Conservation (phyloP, 2,888 invertebrate species). For the Ryuthela nishihirai region DNA sequence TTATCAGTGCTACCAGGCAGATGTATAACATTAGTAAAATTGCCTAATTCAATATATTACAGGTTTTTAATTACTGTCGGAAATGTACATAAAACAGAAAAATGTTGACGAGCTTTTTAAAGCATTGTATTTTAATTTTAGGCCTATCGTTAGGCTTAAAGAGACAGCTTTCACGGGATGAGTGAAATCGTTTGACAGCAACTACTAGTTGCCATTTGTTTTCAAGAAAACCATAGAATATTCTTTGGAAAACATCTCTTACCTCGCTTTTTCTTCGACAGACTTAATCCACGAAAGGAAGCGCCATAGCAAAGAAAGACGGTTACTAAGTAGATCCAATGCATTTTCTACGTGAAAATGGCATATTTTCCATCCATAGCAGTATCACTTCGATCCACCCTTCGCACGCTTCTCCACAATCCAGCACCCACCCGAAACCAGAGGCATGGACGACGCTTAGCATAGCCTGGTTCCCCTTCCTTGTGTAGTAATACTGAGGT, state of each 20-base stretch:
- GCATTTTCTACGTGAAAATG: slow-evolving; percentile 20
- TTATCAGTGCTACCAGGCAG: too few species aligned
- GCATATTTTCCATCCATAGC: slow-evolving; percentile 26
- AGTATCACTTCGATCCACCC: background rate
- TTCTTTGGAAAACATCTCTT: background rate
- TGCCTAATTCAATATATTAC: too few species aligned
- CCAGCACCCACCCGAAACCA: slow-evolving; percentile 3
- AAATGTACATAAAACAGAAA: too few species aligned
- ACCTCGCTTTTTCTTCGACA: slow-evolving; percentile 29
- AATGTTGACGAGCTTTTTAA: too few species aligned
- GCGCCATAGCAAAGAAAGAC: slow-evolving; percentile 27
- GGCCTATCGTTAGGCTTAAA: too few species aligned
- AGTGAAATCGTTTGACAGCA: too few species aligned
- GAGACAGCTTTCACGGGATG: too few species aligned
- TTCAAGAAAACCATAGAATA: background rate
- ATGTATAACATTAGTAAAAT: too few species aligned
- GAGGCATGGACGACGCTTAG: slow-evolving; percentile 18
- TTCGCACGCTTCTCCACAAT: slow-evolving; percentile 5
- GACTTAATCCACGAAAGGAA: slow-evolving; percentile 22
- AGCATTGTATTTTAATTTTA: too few species aligned
- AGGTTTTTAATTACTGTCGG: too few species aligned
- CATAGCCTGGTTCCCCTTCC: slow-evolving; percentile 14
- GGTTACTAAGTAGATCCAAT: slow-evolving; percentile 18
- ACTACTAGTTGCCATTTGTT: background rate
- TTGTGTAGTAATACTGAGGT: slow-evolving; percentile 12